Base-by-base conservation (phyloP, 2,797 vertebrate genomes). In the Myotis findleyi region DNA sequence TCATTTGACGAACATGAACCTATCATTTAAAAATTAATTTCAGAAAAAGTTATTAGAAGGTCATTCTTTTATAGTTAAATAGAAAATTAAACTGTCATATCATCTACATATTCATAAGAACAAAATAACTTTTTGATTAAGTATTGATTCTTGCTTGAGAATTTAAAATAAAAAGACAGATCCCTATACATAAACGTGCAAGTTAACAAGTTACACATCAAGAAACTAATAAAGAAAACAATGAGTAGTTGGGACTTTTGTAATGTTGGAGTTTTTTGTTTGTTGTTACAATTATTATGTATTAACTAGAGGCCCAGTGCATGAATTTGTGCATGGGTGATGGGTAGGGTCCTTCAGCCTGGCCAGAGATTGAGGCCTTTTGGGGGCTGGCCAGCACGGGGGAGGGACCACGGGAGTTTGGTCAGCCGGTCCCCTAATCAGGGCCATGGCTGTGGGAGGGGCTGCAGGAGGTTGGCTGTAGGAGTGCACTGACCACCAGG, bases 21-120 rank as follows among this genome's bases (percentile, higher is more conserved):
- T 86, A 25, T 36, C 14, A 49, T 77, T 94, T 83, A 68, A 62
- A 95, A 93, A 73, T 73, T 84, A 82, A 87, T 85, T 81, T 66
- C 66, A 59, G 16, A 80, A 75, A 83, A 73, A 66, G 80, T 44
- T 69, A 91, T 47, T 1, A 1, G 17, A 53, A 44, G 10, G 20
- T 91, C 76, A 88, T 84, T 75, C 80, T 92, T 93, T 82, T 83
- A 47, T 3, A 83, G 49, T 79, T 89, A 5, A 44, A 30, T 49
- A 71, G 44, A 81, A 95, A 86, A 95, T 87, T 91, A 92, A 94
- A 82, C n/a, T 59, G 75, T 44, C 82, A 53, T 49, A 20, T 69
- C 57, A 95, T 27, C 20, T 82, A 20, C 53, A 44, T 41, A 49
- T 41, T 76, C 20, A 66, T 57, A 79, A 44, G 8, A 82, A 82